Base-by-base conservation (phyloP, 2,888 invertebrate species). In the Nemurella pictetii region DNA sequence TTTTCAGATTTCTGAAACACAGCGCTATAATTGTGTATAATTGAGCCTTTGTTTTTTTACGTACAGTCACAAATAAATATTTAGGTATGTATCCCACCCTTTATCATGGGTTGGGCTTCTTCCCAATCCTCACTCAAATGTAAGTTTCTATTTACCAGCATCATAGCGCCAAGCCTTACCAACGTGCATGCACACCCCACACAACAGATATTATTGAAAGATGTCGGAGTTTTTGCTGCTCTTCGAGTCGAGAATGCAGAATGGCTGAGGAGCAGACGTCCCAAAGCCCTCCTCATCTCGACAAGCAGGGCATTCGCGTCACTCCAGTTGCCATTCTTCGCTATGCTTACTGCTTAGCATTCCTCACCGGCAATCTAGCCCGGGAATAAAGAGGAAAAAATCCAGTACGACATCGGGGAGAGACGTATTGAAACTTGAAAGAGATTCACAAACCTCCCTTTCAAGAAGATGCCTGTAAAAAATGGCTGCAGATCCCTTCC, bases 301-400 rank as follows among this genome's bases (percentile, higher is more conserved):
- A 20, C 55, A 12, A 20, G 20, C 20, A 12, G 15, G 55, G 20
- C 55, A 20, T 20, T 15, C 55, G 55, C 30, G 35, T 55, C 81
- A 26, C 0, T 35, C 81, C n/a, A n/a, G n/a, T n/a, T n/a, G n/a
- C 2, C 30, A 55, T 30, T 30, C 29, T 25, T 80, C 80, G 9
- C 75, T 25, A 29, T 30, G 9, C 75, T 26, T 30, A 29, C 29
- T 7, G 80, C 80, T 27, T 27, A 80, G 80, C 80, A 80, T 80
- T 80, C 80, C 80, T 80, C 30, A 80, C 30, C 1, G 28, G 80
- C 80, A 80, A 27, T 80, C 3, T 30, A 80, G 32, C 30, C 75
- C 7, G n/a, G 15, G 20, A 55, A 55, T 15, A 55, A 55, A 55
- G 20, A 80, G 32, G n/a, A 80, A 80, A 28, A 80, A 80, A 80